Evolutionary conservation across 2,888 invertebrate genomes (phyloP).

Genomic region (Drosophila recens): DNA sequence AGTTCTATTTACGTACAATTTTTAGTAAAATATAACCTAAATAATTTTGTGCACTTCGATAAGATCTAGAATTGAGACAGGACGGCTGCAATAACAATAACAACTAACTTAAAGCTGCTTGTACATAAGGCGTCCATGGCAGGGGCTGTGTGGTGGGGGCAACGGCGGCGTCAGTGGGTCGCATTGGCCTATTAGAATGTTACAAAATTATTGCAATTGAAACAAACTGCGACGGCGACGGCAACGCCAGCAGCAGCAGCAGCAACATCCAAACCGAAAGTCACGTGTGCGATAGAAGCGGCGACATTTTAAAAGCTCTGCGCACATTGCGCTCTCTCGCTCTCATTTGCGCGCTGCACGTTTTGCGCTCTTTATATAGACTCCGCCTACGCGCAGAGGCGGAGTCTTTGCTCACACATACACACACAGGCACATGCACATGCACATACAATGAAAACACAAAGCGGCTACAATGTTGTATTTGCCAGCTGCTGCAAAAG

Average conservation of each 20-base stretch:
- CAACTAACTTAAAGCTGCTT: constrained; percentile 3
- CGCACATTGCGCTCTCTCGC: constrained; percentile 52
- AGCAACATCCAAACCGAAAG: constrained; percentile 29
- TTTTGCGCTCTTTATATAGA: constrained; percentile 35
- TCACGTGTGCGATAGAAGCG: constrained; percentile 64
- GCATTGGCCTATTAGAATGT: constrained; percentile 82
- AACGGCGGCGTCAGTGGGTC: constrained; percentile 49
- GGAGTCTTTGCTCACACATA: constrained; percentile 52
- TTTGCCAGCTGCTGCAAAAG: constrained; percentile 72
- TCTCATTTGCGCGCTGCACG: constrained; percentile 19
- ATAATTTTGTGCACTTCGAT: background rate
- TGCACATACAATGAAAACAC: constrained; percentile 49
- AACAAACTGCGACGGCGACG: constrained; percentile 66
- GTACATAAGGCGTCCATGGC: constrained; percentile 26
- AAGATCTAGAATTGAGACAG: background rate
- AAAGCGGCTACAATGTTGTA: constrained; percentile 80
- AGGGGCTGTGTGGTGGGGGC: constrained; percentile 12
- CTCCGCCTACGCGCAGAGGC: constrained; percentile 65
- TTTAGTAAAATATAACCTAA: background rate
- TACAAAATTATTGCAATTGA: constrained; percentile 81
- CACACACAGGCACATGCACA: constrained; percentile 5
- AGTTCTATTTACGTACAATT: background rate
- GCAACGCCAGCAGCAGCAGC: constrained; percentile 16
- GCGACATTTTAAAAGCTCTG: constrained; percentile 58
- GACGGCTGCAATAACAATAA: background rate